Percentiles rank a stretch among this genome's conserved stretches.
These are phyloP conservation scores for Larimichthys crocea DNA, from an alignment of 2,113 vertebrate species.

Conservation along the genomic window DNA sequence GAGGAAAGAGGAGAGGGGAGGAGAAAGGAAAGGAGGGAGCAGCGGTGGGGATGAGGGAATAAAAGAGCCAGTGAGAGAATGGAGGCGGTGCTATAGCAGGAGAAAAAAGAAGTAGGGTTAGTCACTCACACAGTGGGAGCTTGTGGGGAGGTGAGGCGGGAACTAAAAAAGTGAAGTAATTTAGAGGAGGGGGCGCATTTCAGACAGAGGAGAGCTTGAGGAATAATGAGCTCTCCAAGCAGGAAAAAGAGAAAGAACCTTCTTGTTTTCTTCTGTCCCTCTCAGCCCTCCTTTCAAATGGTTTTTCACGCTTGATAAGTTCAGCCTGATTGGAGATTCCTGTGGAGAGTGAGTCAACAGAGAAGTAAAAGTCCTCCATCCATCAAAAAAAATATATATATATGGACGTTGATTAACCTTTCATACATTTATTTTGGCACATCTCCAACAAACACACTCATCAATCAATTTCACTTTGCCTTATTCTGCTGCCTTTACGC, in stretches of 20 bases:
- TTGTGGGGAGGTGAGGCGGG: constrained; percentile 53
- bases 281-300: constrained; percentile 64
- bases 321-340: constrained; percentile 60
- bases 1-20: constrained; percentile 50
- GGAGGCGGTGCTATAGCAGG: constrained; percentile 65
- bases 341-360: constrained; percentile 40
- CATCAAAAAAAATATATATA: constrained; percentile 24
- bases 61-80: constrained; percentile 70
- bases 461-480: constrained; percentile 8
- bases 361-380: constrained; percentile 39
- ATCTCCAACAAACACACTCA: constrained; percentile 31
- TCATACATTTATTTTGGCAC: constrained; percentile 33
- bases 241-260: constrained; percentile 71
- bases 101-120: constrained; percentile 33
- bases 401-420: constrained; percentile 29
- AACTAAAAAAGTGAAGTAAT: constrained; percentile 61
- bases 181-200: constrained; percentile 49
- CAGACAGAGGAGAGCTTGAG: constrained; percentile 58
- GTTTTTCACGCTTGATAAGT: constrained; percentile 68
- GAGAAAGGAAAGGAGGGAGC: constrained; percentile 54
- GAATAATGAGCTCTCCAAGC: constrained; percentile 73
- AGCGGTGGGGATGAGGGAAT: constrained; percentile 35
- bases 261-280: constrained; percentile 71
- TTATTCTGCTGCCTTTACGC: not conserved
- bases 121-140: constrained; percentile 42